These are phyloP conservation scores for Gnathonemus longibarbis DNA, from an alignment of 2,113 vertebrate genomes.

Conservation along the genomic window DNA sequence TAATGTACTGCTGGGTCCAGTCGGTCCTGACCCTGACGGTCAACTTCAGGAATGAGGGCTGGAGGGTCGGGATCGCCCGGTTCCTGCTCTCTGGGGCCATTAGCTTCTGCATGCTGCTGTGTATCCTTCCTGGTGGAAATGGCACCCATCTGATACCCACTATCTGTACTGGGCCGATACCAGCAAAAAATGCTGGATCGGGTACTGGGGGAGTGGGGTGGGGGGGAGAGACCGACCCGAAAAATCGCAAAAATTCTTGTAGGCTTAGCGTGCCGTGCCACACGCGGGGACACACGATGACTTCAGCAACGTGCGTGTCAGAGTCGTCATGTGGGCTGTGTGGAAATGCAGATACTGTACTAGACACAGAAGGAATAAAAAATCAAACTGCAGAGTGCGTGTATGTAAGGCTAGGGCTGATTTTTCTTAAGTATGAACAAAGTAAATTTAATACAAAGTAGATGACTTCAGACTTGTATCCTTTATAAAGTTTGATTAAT, in stretches of 20 bases:
- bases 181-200: not conserved
- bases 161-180: not conserved
- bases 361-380: not conserved
- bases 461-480: not conserved
- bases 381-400: not conserved
- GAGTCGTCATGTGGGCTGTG: not conserved
- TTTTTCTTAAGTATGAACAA: not conserved
- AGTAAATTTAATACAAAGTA: not conserved
- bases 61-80: constrained; percentile 60
- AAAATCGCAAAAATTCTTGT: not conserved
- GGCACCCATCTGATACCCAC: not conserved
- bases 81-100: constrained; percentile 70
- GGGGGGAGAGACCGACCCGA: too few species aligned
- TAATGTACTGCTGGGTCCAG: constrained; percentile 82
- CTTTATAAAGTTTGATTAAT: not conserved
- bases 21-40: constrained; percentile 75
- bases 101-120: constrained; percentile 71
- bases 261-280: too few species aligned
- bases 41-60: constrained; percentile 76
- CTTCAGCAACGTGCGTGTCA: not conserved
- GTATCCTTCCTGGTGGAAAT: constrained; percentile 74
- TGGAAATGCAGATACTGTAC: not conserved
- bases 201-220: not conserved
- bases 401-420: not conserved
- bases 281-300: too few species aligned